Conservation (phyloP, 1,140 invertebrate species). For the Paraescarpia echinospica region DNA sequence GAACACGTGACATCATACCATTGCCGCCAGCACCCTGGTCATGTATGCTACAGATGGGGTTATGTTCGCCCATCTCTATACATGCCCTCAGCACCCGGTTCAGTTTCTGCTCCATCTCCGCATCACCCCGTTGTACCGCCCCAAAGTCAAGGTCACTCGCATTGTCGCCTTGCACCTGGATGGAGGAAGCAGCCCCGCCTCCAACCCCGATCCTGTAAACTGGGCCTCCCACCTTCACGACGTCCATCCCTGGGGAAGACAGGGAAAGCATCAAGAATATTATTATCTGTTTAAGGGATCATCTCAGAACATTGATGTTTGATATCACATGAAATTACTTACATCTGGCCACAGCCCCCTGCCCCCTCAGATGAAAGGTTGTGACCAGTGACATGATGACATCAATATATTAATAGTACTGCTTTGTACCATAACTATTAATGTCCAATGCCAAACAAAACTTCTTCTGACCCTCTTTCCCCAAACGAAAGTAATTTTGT, state of each 20-base stretch:
- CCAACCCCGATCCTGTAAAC: conserved; percentile 95
- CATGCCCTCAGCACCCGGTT: conserved; percentile 92
- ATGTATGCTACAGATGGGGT: conserved; percentile 92
- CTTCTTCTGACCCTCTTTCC: too few relatives aligned
- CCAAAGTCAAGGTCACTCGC: conserved; percentile 86
- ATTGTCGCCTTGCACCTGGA: conserved; percentile 86
- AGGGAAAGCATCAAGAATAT: too few relatives aligned
- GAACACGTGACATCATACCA: conserved; percentile 60
- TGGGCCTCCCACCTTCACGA: conserved; percentile 94
- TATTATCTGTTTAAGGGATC: too few relatives aligned
- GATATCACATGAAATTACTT: too few relatives aligned
- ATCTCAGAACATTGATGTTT: too few relatives aligned
- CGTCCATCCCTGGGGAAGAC: conserved; percentile 53
- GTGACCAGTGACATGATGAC: too few relatives aligned
- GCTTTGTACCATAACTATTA: too few relatives aligned
- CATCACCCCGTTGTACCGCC: conserved; percentile 95
- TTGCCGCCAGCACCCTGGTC: conserved; percentile 98
- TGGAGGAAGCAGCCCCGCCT: conserved; percentile 92
- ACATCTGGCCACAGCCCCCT: too few relatives aligned
- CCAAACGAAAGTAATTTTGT: too few relatives aligned
- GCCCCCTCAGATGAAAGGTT: too few relatives aligned
- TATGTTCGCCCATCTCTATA: conserved; percentile 75
- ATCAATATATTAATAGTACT: too few relatives aligned
- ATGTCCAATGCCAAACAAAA: too few relatives aligned
- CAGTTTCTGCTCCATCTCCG: conserved; percentile 98